Evolutionary conservation across 2,113 vertebrate species (phyloP).

Genomic region (Amazona vittata): DNA sequence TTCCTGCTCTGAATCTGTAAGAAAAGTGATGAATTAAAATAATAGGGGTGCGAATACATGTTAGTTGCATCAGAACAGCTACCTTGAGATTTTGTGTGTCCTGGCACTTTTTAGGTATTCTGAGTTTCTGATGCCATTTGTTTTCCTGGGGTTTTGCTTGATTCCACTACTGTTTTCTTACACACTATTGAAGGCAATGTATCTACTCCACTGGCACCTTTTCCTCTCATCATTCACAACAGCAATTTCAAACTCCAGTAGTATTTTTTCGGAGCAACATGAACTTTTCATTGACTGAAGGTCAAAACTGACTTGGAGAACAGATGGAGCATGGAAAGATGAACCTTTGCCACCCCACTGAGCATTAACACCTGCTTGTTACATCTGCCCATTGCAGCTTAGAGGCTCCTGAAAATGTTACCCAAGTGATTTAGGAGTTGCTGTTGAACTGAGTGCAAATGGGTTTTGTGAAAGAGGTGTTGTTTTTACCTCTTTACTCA

Average conservation of each 20-base stretch:
- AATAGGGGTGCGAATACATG: accelerated
- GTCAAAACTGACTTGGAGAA: constrained; percentile 23
- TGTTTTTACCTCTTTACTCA: not conserved
- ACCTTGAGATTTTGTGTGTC: not conserved
- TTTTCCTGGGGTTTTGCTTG: not conserved
- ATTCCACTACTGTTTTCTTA: not conserved
- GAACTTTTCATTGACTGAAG: constrained; percentile 46
- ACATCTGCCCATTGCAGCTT: constrained; percentile 3
- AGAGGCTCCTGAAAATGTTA: not conserved
- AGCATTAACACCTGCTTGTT: constrained; percentile 33
- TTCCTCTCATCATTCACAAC: not conserved
- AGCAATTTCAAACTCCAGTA: not conserved
- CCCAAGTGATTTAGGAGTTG: not conserved
- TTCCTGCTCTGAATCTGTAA: not conserved
- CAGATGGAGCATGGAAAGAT: constrained; percentile 34
- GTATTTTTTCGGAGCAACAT: not conserved
- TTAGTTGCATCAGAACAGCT: not conserved
- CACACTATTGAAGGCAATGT: not conserved
- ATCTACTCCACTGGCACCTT: not conserved
- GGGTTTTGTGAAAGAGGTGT: not conserved
- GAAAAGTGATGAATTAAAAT: not conserved
- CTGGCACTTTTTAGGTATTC: not conserved
- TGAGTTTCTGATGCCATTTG: not conserved
- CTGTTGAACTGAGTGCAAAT: not conserved
- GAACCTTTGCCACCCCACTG: constrained; percentile 3